These are phyloP conservation scores for Acanthurus leucopareius DNA, from an alignment of 2,797 vertebrate species.

Conservation along the genomic window DNA sequence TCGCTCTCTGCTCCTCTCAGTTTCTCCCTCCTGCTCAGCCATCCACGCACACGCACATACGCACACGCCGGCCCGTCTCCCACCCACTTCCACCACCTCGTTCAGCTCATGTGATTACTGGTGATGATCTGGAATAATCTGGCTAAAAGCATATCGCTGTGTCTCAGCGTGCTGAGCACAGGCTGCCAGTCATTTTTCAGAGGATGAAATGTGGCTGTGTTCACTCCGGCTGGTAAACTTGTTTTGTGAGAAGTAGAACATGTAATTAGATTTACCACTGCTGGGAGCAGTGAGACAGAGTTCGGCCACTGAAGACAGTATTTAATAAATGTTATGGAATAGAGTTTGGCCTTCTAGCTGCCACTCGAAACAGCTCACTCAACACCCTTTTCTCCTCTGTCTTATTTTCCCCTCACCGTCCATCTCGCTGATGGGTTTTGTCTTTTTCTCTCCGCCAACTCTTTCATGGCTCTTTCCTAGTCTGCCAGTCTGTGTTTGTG, in stretches of 20 bases:
- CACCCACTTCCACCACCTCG: conserved; percentile 34
- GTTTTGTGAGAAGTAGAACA: conserved; percentile 80
- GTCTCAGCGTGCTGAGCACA: conserved; percentile 41
- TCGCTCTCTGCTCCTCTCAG: conserved; percentile 1
- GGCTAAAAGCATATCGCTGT: conserved; percentile 65
- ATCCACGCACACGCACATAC: neutral
- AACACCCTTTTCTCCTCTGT: conserved; percentile 62
- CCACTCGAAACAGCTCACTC: conserved; percentile 70
- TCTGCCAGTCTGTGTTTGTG: conserved; percentile 34
- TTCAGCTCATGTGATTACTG: conserved; percentile 68
- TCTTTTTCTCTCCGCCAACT: conserved; percentile 49
- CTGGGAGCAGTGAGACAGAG: conserved; percentile 73
- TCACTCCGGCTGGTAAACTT: conserved; percentile 74
- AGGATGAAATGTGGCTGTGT: conserved; percentile 73
- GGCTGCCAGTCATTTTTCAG: conserved; percentile 71
- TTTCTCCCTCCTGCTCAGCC: conserved; percentile 11
- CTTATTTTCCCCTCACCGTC: conserved; percentile 55
- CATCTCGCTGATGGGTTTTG: conserved; percentile 56
- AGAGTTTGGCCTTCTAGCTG: conserved; percentile 70
- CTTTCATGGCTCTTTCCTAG: conserved; percentile 50
- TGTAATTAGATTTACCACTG: conserved; percentile 81
- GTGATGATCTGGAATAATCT: conserved; percentile 73
- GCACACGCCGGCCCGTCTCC: neutral
- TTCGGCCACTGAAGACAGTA: conserved; percentile 70
- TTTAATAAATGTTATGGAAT: conserved; percentile 83